Conservation (phyloP, 2,888 invertebrate genomes). For the Idaea aversata region DNA sequence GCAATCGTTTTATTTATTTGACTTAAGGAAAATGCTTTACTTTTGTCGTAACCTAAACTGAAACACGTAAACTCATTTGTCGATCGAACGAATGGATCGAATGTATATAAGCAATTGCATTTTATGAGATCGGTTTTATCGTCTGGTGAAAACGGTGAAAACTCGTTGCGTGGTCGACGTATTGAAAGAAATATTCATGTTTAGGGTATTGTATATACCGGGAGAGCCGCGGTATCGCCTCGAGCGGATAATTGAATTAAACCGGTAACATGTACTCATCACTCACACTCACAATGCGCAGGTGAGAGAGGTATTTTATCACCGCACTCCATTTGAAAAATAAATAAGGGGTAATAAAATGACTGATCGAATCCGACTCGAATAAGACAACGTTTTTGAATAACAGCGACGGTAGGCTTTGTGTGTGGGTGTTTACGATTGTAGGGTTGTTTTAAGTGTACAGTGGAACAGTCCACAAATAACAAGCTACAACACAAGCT, state of each 20-base stretch:
- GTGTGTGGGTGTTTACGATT: background rate
- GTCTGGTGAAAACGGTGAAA: constrained; percentile 39
- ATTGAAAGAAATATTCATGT: constrained; percentile 36
- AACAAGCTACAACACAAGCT: too few species aligned
- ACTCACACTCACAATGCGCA: constrained; percentile 55
- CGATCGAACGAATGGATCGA: constrained; percentile 11
- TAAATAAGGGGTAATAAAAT: constrained; percentile 33
- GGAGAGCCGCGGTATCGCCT: constrained; percentile 33
- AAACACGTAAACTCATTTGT: constrained; percentile 22
- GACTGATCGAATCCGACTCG: background rate
- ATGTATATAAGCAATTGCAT: constrained; percentile 26
- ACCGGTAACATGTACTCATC: constrained; percentile 51
- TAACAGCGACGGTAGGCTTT: background rate
- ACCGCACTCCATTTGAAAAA: constrained; percentile 28
- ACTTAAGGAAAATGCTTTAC: background rate
- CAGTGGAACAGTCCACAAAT: too few species aligned
- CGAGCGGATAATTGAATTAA: constrained; percentile 55
- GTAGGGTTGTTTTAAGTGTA: background rate
- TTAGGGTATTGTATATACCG: constrained; percentile 32
- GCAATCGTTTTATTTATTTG: constrained; percentile 1
- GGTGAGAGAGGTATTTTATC: constrained; percentile 39
- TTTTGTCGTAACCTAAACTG: constrained; percentile 15
- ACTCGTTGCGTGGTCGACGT: constrained; percentile 37
- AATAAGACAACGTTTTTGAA: background rate
- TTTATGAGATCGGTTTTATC: constrained; percentile 38